Evolutionary conservation across 2,888 invertebrate species (phyloP).

Genomic region (Imbricaverruca yamaguchii): DNA sequence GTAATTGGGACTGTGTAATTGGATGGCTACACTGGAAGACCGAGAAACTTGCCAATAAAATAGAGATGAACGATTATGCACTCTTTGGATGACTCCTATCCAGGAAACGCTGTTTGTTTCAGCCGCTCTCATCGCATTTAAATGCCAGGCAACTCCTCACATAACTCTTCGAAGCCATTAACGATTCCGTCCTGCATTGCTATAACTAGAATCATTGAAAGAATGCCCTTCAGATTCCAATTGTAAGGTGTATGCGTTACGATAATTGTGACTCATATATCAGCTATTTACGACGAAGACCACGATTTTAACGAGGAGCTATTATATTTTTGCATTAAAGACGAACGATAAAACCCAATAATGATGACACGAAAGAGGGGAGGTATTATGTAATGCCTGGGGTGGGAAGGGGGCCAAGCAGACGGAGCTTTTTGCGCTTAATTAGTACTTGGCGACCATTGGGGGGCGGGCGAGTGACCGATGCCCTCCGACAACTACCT

Average conservation of each 20-base stretch:
- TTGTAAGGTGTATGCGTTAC: conserved; percentile 21
- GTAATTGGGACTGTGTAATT: conserved; percentile 20
- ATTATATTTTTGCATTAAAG: conserved; percentile 22
- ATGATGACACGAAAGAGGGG: conserved; percentile 21
- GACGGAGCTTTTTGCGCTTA: background rate
- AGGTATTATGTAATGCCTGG: conserved; percentile 1
- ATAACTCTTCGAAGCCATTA: conserved; percentile 7
- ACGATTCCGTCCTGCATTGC: background rate
- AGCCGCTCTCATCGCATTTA: background rate
- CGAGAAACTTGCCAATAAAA: background rate
- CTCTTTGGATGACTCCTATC: background rate
- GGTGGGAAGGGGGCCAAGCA: background rate
- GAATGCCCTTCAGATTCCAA: conserved; percentile 15
- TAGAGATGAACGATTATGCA: background rate
- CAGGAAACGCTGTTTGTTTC: background rate
- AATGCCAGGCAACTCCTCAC: conserved; percentile 4
- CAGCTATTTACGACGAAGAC: conserved; percentile 20
- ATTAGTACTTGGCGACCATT: background rate
- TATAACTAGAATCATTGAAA: conserved; percentile 20
- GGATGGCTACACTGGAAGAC: background rate
- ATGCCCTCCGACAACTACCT: background rate
- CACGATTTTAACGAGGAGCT: conserved; percentile 21
- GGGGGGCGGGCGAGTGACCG: background rate
- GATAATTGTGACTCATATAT: conserved; percentile 21
- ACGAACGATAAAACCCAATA: conserved; percentile 19